phyloP scores from a whole-genome alignment of 2,888 invertebrate genomes.

The Scaptomyza flava region DNA sequence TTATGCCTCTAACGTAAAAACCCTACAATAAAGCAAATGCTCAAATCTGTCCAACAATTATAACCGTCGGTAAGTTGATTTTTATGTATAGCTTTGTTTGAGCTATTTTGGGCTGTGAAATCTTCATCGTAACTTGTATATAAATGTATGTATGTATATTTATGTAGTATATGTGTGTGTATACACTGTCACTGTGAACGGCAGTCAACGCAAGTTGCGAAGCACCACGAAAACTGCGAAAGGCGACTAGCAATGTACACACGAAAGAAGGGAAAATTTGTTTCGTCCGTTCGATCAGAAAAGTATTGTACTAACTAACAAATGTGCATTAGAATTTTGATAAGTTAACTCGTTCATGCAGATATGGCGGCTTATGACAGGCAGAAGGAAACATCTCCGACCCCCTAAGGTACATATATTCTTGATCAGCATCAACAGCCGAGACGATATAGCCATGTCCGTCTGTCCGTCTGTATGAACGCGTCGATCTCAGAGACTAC shows the following conservation, averaged over 20 bases:
- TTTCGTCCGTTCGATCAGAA: neutral
- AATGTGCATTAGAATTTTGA: too few relatives aligned
- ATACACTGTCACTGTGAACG: neutral
- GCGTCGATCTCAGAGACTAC: too few relatives aligned
- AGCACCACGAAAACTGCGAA: neutral
- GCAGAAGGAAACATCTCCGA: too few relatives aligned
- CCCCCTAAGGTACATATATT: too few relatives aligned
- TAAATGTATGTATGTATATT: neutral
- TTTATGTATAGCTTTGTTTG: neutral
- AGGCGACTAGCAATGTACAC: neutral
- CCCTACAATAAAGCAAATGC: neutral
- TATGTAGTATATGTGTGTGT: neutral
- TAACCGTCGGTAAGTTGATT: constrained; percentile 21
- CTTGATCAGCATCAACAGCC: too few relatives aligned
- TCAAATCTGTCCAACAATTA: neutral
- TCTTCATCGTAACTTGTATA: too few relatives aligned
- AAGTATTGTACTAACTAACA: too few relatives aligned
- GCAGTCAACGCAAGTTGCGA: neutral
- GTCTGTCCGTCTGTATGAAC: too few relatives aligned
- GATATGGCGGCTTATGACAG: too few relatives aligned
- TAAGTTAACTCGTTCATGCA: too few relatives aligned
- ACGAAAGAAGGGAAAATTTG: neutral
- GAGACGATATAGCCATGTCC: too few relatives aligned
- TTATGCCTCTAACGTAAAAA: neutral
- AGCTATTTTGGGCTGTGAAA: neutral